Evolutionary conservation across 2,888 invertebrate genomes (phyloP).

Genomic region (Mythimna ferrago): DNA sequence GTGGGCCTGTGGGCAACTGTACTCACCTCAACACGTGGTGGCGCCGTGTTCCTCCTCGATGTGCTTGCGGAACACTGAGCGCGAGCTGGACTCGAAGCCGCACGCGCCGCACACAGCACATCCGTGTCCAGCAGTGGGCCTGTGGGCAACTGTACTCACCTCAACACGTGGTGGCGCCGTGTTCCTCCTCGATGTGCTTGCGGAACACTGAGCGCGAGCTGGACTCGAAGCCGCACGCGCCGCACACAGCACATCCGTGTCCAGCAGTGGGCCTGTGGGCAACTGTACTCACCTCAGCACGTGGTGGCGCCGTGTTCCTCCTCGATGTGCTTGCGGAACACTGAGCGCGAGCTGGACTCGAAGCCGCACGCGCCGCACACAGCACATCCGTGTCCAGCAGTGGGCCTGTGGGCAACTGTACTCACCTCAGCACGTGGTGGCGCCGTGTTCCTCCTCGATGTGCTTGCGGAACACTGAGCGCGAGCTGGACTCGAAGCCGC

Average conservation of each 20-base stretch:
- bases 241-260: conserved; percentile 85
- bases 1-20: too few species aligned
- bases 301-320: conserved; percentile 73
- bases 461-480: conserved; percentile 74
- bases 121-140: too few species aligned
- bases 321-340: conserved; percentile 78
- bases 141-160: background rate
- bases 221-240: conserved; percentile 87
- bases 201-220: conserved; percentile 71
- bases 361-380: conserved; percentile 87
- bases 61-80: conserved; percentile 75
- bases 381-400: too few species aligned
- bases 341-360: conserved; percentile 75
- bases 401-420: too few species aligned
- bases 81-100: conserved; percentile 82
- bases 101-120: conserved; percentile 85
- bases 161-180: conserved; percentile 70
- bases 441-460: conserved; percentile 76
- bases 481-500: conserved; percentile 83
- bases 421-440: conserved; percentile 62
- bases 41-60: conserved; percentile 77
- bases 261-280: accelerated
- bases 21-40: conserved; percentile 61
- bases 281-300: conserved; percentile 50
- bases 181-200: conserved; percentile 76